Evolutionary conservation across 1,140 invertebrate genomes (phyloP), one percentile per base, ranked within the genome.

Genomic region (Berghia stephanieae): DNA sequence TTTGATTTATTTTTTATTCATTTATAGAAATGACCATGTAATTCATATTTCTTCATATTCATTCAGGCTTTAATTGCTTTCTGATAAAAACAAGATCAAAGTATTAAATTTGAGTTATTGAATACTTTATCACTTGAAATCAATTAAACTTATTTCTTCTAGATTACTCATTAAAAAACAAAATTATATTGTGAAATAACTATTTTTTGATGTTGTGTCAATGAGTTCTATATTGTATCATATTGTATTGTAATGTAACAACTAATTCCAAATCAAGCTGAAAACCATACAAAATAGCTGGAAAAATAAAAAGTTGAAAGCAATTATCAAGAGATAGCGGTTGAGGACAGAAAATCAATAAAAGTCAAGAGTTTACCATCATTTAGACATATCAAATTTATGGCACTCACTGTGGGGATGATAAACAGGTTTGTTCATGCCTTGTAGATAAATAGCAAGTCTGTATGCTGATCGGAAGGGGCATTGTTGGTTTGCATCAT

Each of bases 401-500:
- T 43, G 6, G 18, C 46, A 92, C 92, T 92, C 92, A 95, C 94
- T 94, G 88, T 94, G 90, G 13, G 95, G 93, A 90, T 96, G 94
- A 88, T 96, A 98, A 70, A 98, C 96, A 1, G 97, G 97, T 91
- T 99, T 99, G 82, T 97, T 92, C 74, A 92, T 82, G 27, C 97
- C 97, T 90, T 93, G 92, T 63, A 99, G 88, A 91, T 96, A 94
- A 76, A 93, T 93, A 73, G 92, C 92, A 74, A 99, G 92, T 63
- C 94, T 79, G 55, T 91, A 81, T 13, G 95, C 95, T 55, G 95
- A 95, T 73, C 93, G 86, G 86, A 94, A 96, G 21, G 96, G 96
- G 91, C 98, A 97, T 91, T 99, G 98, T 94, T 96, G 96, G 87
- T 94, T 94, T 69, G 96, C 96, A 92, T 99, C 97, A 88, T 93